Evolutionary conservation across 2,888 invertebrate genomes (phyloP), one percentile per base, ranked within the genome.

Genomic region (Metopia argyrocephala): DNA sequence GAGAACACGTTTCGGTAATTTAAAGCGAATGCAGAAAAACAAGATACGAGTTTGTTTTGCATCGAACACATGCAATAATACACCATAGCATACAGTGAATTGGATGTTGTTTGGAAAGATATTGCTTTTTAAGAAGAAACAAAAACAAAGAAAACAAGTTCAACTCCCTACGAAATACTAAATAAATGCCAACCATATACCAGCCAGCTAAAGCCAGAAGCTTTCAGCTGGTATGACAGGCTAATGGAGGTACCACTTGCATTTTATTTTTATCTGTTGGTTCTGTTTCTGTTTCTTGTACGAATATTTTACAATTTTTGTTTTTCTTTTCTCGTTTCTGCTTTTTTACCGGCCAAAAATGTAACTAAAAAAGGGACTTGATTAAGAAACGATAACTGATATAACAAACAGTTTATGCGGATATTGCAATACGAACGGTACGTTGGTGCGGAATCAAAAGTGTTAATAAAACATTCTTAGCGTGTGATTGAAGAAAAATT

Each of bases 391-490:
- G 81, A 81, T 81, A 75, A 78, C 70, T 81, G 74, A 76, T 76
- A 84, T 78, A 86, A 86, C 86, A 85, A 86, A 87, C 88, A 87
- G 87, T 88, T 87, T 86, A 86, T 85, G 85, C 85, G 86, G 85
- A 86, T 86, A 87, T 85, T 87, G 87, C 86, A 86, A 86, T 85
- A 86, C 82, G 86, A 85, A 86, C 85, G 87, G 87, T 87, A 84
- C 85, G 84, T 84, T 85, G 79, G 83, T 76, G 84, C 83, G 84
- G 82, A 83, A 82, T 74, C 38, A 76, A 23, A 66, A 57, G 59
- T 50, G 52, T 48, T 64, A 7, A 46, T 52, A 21, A 57, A 59
- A 54, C 21, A 45, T 52, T 71, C 18, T 61, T 38, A 46, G 48
- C n/a, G 78, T 38, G 38, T 15, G 38, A 38, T 38, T 38, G 12